Conservation (phyloP, 2,888 invertebrate species). For the Alsophila aescularia region DNA sequence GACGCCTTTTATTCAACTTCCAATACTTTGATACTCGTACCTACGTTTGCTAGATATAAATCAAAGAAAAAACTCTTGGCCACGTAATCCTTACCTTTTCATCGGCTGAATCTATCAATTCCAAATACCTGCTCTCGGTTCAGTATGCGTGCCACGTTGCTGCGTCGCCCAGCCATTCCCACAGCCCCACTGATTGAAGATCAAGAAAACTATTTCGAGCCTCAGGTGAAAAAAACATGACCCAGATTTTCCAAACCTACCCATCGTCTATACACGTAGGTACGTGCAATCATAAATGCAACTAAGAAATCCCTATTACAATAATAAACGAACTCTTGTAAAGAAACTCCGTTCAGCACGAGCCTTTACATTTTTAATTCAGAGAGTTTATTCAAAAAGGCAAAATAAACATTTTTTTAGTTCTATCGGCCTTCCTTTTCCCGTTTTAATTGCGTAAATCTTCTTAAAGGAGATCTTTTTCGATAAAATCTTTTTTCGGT, state of each 20-base stretch:
- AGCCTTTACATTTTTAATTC: slow-evolving; percentile 36
- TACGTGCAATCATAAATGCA: slow-evolving; percentile 7
- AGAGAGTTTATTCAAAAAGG: slow-evolving; percentile 55
- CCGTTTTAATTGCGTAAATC: slow-evolving; percentile 77
- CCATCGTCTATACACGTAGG: not conserved
- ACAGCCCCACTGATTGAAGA: slow-evolving; percentile 52
- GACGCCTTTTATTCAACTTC: no score
- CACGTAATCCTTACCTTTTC: slow-evolving; percentile 39
- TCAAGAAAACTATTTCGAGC: slow-evolving; percentile 40
- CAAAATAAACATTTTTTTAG: slow-evolving; percentile 57
- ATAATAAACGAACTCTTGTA: slow-evolving; percentile 15
- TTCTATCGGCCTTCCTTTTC: slow-evolving; percentile 54
- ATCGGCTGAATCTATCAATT: slow-evolving; percentile 41
- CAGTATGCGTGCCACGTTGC: slow-evolving; percentile 53
- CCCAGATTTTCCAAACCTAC: slow-evolving; percentile 10
- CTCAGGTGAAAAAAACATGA: slow-evolving; percentile 21
- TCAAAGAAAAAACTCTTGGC: slow-evolving; percentile 27
- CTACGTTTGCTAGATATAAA: slow-evolving; percentile 16
- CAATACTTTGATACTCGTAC: not conserved
- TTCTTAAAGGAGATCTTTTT: slow-evolving; percentile 65
- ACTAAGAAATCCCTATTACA: slow-evolving; percentile 14
- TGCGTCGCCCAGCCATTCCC: slow-evolving; percentile 47
- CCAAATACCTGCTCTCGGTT: slow-evolving; percentile 29
- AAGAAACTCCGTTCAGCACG: slow-evolving; percentile 19
- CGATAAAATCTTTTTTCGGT: slow-evolving; percentile 64